A percentile compares a stretch with the other conserved stretches of the same genome.
These are phyloP conservation scores for Telenomus remus DNA, from an alignment of 1,140 invertebrate species.

Conservation along the genomic window DNA sequence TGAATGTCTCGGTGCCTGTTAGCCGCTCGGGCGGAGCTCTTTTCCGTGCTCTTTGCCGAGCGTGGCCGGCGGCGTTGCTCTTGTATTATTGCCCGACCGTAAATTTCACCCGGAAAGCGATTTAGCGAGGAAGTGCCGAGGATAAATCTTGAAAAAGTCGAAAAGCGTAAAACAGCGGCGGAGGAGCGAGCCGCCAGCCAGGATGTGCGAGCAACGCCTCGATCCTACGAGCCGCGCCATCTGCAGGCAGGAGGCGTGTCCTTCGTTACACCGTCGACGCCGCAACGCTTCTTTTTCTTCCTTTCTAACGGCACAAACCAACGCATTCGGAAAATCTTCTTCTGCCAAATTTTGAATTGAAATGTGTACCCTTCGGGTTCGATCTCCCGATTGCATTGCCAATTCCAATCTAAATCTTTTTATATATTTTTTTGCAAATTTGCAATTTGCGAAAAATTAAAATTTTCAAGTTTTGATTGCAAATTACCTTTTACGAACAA, in stretches of 20 bases:
- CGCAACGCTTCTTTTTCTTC: slow-evolving; percentile 34
- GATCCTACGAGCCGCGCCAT: slow-evolving; percentile 56
- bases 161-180: slow-evolving; percentile 74
- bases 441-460: no score
- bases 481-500: no score
- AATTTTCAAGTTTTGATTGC: no score
- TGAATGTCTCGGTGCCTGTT: slow-evolving; percentile 63
- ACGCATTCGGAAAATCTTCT: slow-evolving; percentile 49
- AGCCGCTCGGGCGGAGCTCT: slow-evolving; percentile 59
- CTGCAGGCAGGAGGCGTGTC: slow-evolving; percentile 63
- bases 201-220: slow-evolving; percentile 57
- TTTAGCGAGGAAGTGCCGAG: slow-evolving; percentile 73
- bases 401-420: no score
- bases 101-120: slow-evolving; percentile 75
- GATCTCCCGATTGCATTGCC: slow-evolving; percentile 23
- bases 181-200: slow-evolving; percentile 51
- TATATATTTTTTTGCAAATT: no score
- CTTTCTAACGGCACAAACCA: slow-evolving; percentile 26
- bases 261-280: slow-evolving; percentile 37
- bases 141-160: slow-evolving; percentile 75
- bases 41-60: slow-evolving; percentile 40
- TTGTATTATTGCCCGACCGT: slow-evolving; percentile 68
- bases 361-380: slow-evolving; percentile 11
- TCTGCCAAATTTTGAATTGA: slow-evolving; percentile 19
- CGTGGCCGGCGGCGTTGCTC: slow-evolving; percentile 46